Percentiles rank a stretch among this genome's conserved stretches.
These are phyloP conservation scores for Zootoca vivipara DNA, from an alignment of 2,113 vertebrate genomes.

Conservation along the genomic window DNA sequence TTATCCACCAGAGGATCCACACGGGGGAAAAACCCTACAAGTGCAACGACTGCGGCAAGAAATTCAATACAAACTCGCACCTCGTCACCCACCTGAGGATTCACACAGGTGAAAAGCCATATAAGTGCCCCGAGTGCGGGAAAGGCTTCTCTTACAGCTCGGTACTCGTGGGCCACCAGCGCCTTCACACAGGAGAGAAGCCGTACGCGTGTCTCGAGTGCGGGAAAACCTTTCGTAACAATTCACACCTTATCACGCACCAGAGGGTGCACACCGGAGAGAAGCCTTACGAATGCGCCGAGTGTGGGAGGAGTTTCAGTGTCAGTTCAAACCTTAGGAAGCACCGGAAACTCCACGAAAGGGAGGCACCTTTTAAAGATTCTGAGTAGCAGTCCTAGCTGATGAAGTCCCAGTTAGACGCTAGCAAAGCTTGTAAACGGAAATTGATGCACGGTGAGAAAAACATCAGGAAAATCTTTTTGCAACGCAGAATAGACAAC, in stretches of 20 bases:
- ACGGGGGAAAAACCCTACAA: constrained; percentile 32
- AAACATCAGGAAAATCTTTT: background rate
- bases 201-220: constrained; percentile 30
- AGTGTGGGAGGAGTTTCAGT: constrained; percentile 33
- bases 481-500: background rate
- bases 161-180: constrained; percentile 26
- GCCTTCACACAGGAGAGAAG: constrained; percentile 44
- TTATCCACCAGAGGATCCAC: constrained; percentile 32
- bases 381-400: background rate
- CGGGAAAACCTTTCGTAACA: constrained; percentile 46
- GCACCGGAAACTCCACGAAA: constrained; percentile 29
- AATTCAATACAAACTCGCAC: constrained; percentile 27
- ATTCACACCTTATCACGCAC: constrained; percentile 44
- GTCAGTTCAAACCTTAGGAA: constrained; percentile 39
- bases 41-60: constrained; percentile 21
- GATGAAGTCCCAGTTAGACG: background rate
- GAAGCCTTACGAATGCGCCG: constrained; percentile 26
- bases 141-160: constrained; percentile 30
- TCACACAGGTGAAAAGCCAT: constrained; percentile 28
- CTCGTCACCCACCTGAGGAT: constrained; percentile 24
- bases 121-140: constrained; percentile 30
- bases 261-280: constrained; percentile 43
- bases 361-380: background rate
- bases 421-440: background rate
- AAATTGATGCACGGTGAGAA: background rate